phyloP scores from a whole-genome alignment of 1,140 invertebrate genomes.

The Musca domestica region DNA sequence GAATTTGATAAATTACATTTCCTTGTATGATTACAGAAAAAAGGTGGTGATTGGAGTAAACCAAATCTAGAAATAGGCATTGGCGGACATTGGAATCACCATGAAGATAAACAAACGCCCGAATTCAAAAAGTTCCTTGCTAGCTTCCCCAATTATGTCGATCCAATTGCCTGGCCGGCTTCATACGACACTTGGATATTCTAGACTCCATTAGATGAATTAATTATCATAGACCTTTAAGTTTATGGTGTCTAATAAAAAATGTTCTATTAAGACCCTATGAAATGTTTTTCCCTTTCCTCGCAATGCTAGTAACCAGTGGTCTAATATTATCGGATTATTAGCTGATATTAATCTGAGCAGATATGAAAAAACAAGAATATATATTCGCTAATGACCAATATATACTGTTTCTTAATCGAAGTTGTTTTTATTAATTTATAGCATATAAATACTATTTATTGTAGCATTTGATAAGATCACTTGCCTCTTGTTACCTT shows the following conservation, averaged over 20 bases:
- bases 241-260: too few species aligned
- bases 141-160: conserved; percentile 47
- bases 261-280: too few species aligned
- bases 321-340: too few species aligned
- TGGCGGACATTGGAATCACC: conserved; percentile 47
- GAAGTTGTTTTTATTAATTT: background rate
- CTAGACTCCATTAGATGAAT: too few species aligned
- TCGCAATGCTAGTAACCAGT: too few species aligned
- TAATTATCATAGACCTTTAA: too few species aligned
- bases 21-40: conserved; percentile 30
- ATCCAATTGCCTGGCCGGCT: conserved; percentile 44
- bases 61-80: conserved; percentile 43
- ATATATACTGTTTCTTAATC: too few species aligned
- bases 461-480: conserved; percentile 2
- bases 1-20: background rate
- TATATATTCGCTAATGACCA: too few species aligned
- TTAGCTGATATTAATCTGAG: too few species aligned
- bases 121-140: conserved; percentile 45
- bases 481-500: background rate
- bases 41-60: conserved; percentile 35
- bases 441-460: too few species aligned
- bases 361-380: too few species aligned
- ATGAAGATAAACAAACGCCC: conserved; percentile 37
- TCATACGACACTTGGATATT: conserved; percentile 41
- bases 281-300: too few species aligned